Percentiles rank a stretch among this genome's conserved stretches.
phyloP scores from a whole-genome alignment of 1,140 invertebrate species.

The Brachionus rotundiformis region DNA sequence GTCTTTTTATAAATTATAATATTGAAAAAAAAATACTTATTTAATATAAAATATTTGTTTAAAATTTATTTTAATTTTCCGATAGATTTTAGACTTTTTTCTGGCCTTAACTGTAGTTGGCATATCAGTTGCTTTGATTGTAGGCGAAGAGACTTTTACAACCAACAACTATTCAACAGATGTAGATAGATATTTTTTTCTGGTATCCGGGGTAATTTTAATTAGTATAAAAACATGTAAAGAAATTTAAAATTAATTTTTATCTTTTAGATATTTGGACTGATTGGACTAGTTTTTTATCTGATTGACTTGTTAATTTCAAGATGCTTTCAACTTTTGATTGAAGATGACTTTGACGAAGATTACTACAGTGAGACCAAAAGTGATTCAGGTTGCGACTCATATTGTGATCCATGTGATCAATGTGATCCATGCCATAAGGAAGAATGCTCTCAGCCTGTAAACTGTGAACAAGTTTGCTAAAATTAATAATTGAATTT shows the following conservation, averaged over 20 bases:
- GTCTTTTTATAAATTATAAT: too few relatives aligned
- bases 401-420: neutral
- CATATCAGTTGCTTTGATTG: neutral
- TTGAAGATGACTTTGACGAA: neutral
- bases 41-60: too few relatives aligned
- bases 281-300: neutral
- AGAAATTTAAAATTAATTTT: neutral
- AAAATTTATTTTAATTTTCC: neutral
- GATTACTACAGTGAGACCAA: neutral
- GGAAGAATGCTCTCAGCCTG: neutral
- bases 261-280: neutral
- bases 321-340: neutral
- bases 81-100: neutral
- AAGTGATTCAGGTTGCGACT: neutral
- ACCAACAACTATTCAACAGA: neutral
- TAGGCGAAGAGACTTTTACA: neutral
- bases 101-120: neutral
- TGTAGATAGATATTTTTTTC: neutral
- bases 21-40: too few relatives aligned
- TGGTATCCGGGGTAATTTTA: neutral
- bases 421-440: neutral
- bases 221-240: neutral
- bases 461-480: neutral
- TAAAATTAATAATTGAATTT: neutral
- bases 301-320: neutral